A percentile compares a stretch with the other conserved stretches of the same genome.
These are phyloP conservation scores for Kryptolebias marmoratus DNA, from an alignment of 2,113 vertebrate genomes.

Conservation along the genomic window DNA sequence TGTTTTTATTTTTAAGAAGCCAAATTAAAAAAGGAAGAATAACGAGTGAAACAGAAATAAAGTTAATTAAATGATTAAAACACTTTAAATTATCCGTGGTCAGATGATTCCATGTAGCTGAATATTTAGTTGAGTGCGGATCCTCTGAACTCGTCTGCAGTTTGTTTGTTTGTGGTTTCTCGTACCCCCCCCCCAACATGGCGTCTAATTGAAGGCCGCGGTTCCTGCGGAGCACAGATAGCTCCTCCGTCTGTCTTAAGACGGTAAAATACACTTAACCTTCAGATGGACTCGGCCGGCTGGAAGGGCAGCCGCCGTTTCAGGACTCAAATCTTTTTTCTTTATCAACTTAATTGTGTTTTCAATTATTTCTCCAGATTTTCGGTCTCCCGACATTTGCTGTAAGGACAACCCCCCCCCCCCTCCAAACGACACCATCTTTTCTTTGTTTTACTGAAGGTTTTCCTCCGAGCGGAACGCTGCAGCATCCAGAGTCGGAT, in stretches of 20 bases:
- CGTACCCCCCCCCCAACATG: not conserved
- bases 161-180: constrained; percentile 41
- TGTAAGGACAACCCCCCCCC: constrained; percentile 43
- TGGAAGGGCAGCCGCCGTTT: constrained; percentile 61
- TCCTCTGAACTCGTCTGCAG: constrained; percentile 4
- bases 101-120: too few relatives aligned
- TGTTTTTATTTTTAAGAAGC: too few relatives aligned
- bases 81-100: too few relatives aligned
- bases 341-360: constrained; percentile 76
- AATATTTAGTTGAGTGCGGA: not conserved
- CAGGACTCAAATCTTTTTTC: constrained; percentile 66
- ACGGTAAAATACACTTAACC: constrained; percentile 75
- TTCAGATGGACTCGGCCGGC: constrained; percentile 58
- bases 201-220: constrained; percentile 44
- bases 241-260: constrained; percentile 63
- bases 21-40: too few relatives aligned
- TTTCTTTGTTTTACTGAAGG: constrained; percentile 35
- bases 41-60: too few relatives aligned
- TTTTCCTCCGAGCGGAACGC: not conserved
- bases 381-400: constrained; percentile 71
- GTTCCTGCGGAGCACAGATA: constrained; percentile 53
- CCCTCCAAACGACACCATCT: too few relatives aligned
- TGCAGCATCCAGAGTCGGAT: not conserved
- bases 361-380: constrained; percentile 72
- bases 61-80: too few relatives aligned